Evolutionary conservation across 30 jellyfish, hydroid and myxozoan species (phyloP).

Genomic region (Pelagia noctiluca): DNA sequence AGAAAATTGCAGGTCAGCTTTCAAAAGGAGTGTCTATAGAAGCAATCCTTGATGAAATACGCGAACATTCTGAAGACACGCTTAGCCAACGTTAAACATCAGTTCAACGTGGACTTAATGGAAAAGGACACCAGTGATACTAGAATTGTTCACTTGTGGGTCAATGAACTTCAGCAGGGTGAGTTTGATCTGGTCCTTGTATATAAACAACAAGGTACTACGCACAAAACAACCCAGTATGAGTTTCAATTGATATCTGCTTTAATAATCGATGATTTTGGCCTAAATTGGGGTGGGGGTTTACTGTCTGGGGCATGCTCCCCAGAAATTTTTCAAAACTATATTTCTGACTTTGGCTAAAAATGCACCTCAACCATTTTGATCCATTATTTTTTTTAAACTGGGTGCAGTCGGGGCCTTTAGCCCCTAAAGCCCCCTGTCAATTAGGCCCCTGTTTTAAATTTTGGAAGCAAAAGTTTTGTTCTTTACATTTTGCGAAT

Average conservation of each 20-base stretch:
- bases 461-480: too few species aligned
- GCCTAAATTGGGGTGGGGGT: too few species aligned
- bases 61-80: constrained; percentile 19
- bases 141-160: constrained; percentile 56
- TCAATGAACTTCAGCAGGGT: constrained; percentile 46
- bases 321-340: too few species aligned
- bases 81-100: constrained; percentile 40
- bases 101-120: constrained; percentile 51
- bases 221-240: constrained; percentile 46
- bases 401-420: too few species aligned
- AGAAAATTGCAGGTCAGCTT: constrained; percentile 34
- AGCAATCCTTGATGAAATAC: constrained; percentile 35
- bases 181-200: constrained; percentile 44
- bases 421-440: too few species aligned
- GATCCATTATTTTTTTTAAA: too few species aligned
- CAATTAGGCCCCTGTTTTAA: too few species aligned
- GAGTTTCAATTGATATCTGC: constrained; percentile 46
- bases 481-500: too few species aligned
- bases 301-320: too few species aligned
- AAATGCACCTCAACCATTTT: too few species aligned
- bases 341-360: too few species aligned
- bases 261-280: constrained; percentile 45
- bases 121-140: constrained; percentile 38
- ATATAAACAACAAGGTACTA: constrained; percentile 42
- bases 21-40: constrained; percentile 32